Conservation (phyloP, 92 coral and sea anemone genomes). For the Porites evermanni region DNA sequence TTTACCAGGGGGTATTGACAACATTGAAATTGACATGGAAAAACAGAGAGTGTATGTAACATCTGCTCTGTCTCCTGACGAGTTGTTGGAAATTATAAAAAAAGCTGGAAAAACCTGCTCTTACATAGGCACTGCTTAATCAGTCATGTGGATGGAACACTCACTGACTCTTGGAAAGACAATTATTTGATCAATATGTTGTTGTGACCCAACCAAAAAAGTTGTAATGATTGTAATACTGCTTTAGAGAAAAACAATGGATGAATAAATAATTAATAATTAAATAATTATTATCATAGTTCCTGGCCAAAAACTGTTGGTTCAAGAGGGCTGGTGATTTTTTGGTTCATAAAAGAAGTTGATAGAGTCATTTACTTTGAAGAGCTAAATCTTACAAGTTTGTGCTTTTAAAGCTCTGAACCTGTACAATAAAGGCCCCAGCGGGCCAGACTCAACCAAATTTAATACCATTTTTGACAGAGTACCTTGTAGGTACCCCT, state of each 20-base stretch:
- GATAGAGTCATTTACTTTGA: too few relatives aligned
- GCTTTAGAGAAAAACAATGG: neutral
- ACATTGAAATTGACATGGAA: conserved; percentile 89
- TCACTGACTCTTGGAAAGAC: neutral
- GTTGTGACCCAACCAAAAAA: neutral
- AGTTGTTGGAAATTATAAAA: conserved; percentile 85
- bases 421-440: too few relatives aligned
- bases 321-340: too few relatives aligned
- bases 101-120: conserved; percentile 85
- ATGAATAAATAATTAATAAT: too few relatives aligned
- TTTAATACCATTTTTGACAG: too few relatives aligned
- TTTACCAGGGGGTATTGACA: conserved; percentile 57
- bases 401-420: too few relatives aligned
- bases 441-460: too few relatives aligned
- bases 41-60: conserved; percentile 91
- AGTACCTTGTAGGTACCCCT: too few relatives aligned
- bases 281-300: neutral
- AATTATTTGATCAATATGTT: neutral
- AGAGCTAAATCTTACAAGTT: too few relatives aligned
- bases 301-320: neutral
- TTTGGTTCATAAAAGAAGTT: too few relatives aligned
- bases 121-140: conserved; percentile 80
- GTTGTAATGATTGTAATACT: neutral
- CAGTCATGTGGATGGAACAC: neutral
- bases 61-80: conserved; percentile 84